phyloP scores from a whole-genome alignment of 2,888 invertebrate species.

The Drosophila fungiperda region DNA sequence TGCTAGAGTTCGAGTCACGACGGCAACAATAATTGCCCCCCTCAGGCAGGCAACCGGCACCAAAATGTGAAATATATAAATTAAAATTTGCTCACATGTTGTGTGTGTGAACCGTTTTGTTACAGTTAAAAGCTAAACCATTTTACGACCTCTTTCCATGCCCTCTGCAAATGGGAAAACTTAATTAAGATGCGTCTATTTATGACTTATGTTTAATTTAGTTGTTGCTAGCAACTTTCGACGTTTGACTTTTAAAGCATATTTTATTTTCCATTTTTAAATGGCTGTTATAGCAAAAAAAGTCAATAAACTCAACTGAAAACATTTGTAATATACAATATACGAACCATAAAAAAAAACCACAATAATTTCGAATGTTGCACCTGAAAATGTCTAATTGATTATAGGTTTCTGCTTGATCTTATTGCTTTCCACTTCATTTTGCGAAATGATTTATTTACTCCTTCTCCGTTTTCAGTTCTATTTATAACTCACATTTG shows the following conservation, averaged over 20 bases:
- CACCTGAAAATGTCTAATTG: not conserved
- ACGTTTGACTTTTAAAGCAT: not conserved
- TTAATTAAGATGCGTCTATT: slow-evolving; percentile 39
- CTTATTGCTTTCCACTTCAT: slow-evolving; percentile 10
- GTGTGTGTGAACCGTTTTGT: slow-evolving; percentile 23
- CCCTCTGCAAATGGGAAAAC: slow-evolving; percentile 17
- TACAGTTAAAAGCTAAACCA: slow-evolving; percentile 25
- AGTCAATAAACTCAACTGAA: not conserved
- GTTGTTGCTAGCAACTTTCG: not conserved
- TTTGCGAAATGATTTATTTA: slow-evolving; percentile 8
- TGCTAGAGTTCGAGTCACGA: slow-evolving; percentile 68
- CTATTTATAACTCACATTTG: slow-evolving; percentile 43
- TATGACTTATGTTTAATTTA: slow-evolving; percentile 10
- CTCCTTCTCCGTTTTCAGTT: slow-evolving; percentile 33
- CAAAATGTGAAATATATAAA: slow-evolving; percentile 22
- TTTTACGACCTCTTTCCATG: not conserved
- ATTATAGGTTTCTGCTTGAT: not conserved
- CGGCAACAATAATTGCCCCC: slow-evolving; percentile 63
- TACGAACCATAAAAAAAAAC: not conserved
- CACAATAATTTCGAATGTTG: not conserved
- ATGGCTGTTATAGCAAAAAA: not conserved
- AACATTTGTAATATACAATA: not conserved
- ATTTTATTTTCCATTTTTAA: not conserved
- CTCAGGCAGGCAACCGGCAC: slow-evolving; percentile 10
- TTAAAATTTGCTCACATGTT: slow-evolving; percentile 23